Conservation (phyloP, 1,140 invertebrate species). For the Ruditapes philippinarum region DNA sequence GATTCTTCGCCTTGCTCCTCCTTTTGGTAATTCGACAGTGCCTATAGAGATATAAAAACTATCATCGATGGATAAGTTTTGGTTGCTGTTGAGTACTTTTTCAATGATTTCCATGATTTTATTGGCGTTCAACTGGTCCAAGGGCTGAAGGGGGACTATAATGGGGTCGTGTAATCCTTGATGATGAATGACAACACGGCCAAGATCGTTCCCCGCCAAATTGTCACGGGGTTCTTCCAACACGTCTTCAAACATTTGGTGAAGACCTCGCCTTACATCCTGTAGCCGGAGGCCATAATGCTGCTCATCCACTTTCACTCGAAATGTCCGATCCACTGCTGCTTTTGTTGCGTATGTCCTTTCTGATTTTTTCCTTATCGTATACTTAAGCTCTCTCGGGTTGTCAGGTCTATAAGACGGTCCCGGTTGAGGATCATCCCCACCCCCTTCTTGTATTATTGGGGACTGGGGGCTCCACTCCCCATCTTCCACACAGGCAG, state of each 20-base stretch:
- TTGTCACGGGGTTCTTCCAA: background rate
- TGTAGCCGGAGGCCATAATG: background rate
- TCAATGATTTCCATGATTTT: background rate
- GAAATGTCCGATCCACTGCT: background rate
- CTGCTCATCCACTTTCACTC: conserved; percentile 19
- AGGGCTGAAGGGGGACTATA: no score
- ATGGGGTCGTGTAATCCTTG: no score
- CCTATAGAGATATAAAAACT: background rate
- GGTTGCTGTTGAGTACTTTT: conserved; percentile 30
- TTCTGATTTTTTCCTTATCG: background rate
- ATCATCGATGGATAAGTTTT: conserved; percentile 12
- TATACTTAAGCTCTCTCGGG: background rate
- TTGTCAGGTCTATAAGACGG: background rate
- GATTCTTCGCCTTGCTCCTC: background rate
- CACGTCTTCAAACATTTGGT: conserved; percentile 5
- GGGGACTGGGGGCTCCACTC: background rate
- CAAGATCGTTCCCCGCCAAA: background rate
- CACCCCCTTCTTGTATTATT: background rate
- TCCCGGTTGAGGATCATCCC: background rate
- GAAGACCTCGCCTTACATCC: background rate
- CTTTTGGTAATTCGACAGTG: conserved; percentile 29
- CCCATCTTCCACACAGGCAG: background rate
- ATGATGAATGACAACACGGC: background rate
- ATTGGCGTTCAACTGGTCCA: no score
- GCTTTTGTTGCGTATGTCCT: conserved; percentile 27